Base-by-base conservation (phyloP, 2,797 vertebrate species). In the Pitangus sulphuratus region DNA sequence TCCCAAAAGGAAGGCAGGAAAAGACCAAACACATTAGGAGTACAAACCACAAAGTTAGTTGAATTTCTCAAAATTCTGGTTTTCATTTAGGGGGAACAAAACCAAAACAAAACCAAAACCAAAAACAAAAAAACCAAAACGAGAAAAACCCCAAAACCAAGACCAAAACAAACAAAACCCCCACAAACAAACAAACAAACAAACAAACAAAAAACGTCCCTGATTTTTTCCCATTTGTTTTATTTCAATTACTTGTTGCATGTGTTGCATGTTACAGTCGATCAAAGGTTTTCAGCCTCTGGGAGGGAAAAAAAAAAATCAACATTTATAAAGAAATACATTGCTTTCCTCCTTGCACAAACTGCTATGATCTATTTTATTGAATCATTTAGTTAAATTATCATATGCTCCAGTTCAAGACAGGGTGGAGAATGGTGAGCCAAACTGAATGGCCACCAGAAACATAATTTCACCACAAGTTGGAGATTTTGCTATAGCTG, bases 221-320 rank as follows among this genome's bases (percentile, higher is more conserved):
- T n/a, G 24, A 26, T 28, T 71, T 65, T 1, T 0, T 0, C 9
- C 6, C 1, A 1, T 30, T 15, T 3, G 20, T 61, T 50, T 6
- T 31, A 40, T 57, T 79, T 87, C 21, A 25, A 54, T 75, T 39
- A n/a, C 4, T 72, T 60, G 3, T 56, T 62, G 13, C 15, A 35
- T 18, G 4, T 62, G 3, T 51, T 62, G 13, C 15, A n/a, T 18
- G 5, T 62, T 76, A 30, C 4, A 44, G 5, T 30, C 39, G 5
- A 37, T 39, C 13, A 25, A 31, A 83, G 53, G 15, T 45, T 77
- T 91, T 80, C 44, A 50, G 30, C 12, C 45, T 66, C 62, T 35
- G 6, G 19, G 14, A 30, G 10, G 2, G 3, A 37, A 69, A 47
- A 76, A 25, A 25, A 42, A 28, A 3, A 15, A 15, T 7, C 61